phyloP scores from a whole-genome alignment of 2,797 vertebrate species.

The Tapirus indicus region DNA sequence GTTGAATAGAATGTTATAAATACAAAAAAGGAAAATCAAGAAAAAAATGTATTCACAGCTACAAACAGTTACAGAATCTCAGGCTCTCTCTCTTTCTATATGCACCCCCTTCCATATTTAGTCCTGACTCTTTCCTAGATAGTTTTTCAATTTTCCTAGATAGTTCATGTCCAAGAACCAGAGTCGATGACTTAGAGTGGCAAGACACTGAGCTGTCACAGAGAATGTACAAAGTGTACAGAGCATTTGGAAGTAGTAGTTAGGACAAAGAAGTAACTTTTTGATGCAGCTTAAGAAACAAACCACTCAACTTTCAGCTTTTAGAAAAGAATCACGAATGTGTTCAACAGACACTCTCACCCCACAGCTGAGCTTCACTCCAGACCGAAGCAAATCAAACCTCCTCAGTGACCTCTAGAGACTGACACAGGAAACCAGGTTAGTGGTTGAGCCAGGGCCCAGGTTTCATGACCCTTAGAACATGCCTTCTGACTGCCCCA shows the following conservation, averaged over 20 bases:
- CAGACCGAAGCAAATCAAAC: not conserved
- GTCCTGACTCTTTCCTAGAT: not conserved
- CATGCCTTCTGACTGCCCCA: not conserved
- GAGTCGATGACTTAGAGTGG: not conserved
- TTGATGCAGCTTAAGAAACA: slow-evolving; percentile 33
- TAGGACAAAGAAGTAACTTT: slow-evolving; percentile 53
- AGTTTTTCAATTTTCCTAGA: no score
- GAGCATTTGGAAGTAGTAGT: not conserved
- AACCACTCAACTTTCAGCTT: not conserved
- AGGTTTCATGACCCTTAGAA: not conserved
- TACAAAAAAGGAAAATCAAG: slow-evolving; percentile 23
- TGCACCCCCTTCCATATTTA: not conserved
- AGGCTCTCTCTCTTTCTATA: not conserved
- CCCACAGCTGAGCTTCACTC: not conserved
- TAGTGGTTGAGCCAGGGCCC: not conserved
- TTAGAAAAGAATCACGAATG: not conserved
- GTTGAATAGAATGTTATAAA: not conserved
- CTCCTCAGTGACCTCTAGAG: not conserved
- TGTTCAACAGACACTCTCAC: not conserved
- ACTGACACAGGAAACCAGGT: not conserved
- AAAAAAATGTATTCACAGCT: not conserved
- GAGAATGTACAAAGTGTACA: not conserved
- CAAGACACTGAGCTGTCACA: slow-evolving; percentile 16
- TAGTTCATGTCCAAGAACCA: not conserved
- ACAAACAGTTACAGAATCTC: not conserved